phyloP scores from a whole-genome alignment of 2,888 invertebrate genomes.

The Lasioglossum pauxillum region DNA sequence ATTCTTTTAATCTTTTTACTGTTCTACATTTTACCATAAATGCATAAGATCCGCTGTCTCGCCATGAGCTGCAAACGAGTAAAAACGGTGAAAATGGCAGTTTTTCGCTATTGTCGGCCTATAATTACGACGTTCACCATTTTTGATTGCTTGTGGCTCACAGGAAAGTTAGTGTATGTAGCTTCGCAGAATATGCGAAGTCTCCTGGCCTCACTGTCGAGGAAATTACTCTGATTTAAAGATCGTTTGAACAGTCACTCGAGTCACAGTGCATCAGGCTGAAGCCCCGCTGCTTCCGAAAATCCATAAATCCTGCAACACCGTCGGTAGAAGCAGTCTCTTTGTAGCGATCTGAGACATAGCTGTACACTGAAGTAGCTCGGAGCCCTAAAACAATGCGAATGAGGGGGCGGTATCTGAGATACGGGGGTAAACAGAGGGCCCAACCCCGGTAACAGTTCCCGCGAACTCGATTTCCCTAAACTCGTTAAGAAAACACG shows the following conservation, averaged over 20 bases:
- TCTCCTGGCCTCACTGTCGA: neutral
- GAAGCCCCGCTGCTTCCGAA: neutral
- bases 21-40: too few species aligned
- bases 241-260: neutral
- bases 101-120: too few species aligned
- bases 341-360: neutral
- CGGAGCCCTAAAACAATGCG: slow-evolving; percentile 32
- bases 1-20: too few species aligned
- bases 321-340: neutral
- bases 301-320: slow-evolving; percentile 33
- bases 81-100: too few species aligned
- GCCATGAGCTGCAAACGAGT: neutral
- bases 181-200: neutral
- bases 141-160: too few species aligned
- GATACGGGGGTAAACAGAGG: neutral
- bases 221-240: neutral
- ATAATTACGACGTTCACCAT: neutral
- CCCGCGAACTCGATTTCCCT: slow-evolving; percentile 12
- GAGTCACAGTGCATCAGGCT: neutral
- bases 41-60: neutral
- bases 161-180: neutral
- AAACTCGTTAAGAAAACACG: slow-evolving; percentile 33
- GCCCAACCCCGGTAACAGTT: slow-evolving; percentile 1
- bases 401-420: neutral
- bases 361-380: neutral